Conservation (phyloP, 2,113 vertebrate species). For the Sialia sialis region DNA sequence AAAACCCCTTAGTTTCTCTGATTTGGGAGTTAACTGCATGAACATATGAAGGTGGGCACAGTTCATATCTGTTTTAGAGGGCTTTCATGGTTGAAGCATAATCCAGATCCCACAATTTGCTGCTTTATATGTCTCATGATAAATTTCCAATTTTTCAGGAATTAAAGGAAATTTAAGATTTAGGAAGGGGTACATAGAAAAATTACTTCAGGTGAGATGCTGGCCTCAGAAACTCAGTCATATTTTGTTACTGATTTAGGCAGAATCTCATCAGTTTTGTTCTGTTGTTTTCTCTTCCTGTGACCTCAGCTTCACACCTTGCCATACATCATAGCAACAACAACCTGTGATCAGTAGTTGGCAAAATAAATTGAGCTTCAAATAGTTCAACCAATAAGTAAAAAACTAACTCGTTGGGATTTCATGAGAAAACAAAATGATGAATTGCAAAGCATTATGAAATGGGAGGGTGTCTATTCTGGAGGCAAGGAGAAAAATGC, state of each 20-base stretch:
- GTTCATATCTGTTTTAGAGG: background rate
- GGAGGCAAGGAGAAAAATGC: background rate
- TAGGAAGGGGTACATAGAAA: background rate
- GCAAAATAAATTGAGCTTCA: background rate
- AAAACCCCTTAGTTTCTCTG: background rate
- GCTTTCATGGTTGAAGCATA: background rate
- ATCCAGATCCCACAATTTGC: background rate
- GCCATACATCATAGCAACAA: background rate
- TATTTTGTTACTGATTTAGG: background rate
- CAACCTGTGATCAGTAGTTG: background rate
- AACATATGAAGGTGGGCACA: slow-evolving; percentile 8
- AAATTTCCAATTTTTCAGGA: background rate
- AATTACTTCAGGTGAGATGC: background rate
- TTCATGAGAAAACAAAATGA: background rate
- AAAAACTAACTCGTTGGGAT: background rate
- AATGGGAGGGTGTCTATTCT: background rate
- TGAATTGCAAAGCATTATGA: background rate
- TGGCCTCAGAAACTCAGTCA: background rate
- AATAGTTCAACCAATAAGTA: background rate
- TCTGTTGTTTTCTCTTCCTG: background rate
- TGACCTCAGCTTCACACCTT: background rate
- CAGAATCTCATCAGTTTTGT: background rate
- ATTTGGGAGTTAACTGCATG: background rate
- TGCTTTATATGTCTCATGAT: background rate
- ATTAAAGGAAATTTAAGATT: background rate